These are phyloP conservation scores for Paedocypris micromegethes DNA, from an alignment of 2,797 vertebrate genomes.

Conservation along the genomic window DNA sequence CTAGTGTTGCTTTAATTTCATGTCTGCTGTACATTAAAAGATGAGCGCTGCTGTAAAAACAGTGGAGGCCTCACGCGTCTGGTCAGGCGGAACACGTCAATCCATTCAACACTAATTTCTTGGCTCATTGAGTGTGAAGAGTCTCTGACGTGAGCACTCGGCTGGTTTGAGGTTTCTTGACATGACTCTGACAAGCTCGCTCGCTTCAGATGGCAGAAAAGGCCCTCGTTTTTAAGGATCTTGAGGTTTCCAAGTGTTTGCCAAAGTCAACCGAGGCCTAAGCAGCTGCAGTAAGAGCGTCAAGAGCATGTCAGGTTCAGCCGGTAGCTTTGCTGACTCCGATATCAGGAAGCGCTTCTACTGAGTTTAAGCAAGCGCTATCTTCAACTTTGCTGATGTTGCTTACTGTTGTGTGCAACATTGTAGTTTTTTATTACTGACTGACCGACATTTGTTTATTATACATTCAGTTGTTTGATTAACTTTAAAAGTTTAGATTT, in stretches of 20 bases:
- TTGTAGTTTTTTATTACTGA: no score
- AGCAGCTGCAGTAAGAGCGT: conserved; percentile 43
- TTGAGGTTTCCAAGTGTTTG: conserved; percentile 46
- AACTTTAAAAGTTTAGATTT: no score
- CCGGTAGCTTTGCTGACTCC: background rate
- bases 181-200: conserved; percentile 34
- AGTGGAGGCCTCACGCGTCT: background rate
- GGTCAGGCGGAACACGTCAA: conserved; percentile 9
- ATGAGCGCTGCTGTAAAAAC: conserved; percentile 4
- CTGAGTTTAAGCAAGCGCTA: no score
- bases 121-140: conserved; percentile 26
- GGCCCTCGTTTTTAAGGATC: conserved; percentile 48
- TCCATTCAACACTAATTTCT: conserved; percentile 15
- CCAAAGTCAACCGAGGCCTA: conserved; percentile 47
- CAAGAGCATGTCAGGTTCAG: conserved; percentile 37
- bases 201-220: conserved; percentile 50
- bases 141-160: conserved; percentile 24
- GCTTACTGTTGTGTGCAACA: no score
- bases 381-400: no score
- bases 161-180: conserved; percentile 40
- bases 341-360: no score
- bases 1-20: no score
- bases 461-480: no score
- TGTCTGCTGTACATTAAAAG: no score
- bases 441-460: no score